phyloP scores from a whole-genome alignment of 2,888 invertebrate species.

The Glaucopsyche alexis region DNA sequence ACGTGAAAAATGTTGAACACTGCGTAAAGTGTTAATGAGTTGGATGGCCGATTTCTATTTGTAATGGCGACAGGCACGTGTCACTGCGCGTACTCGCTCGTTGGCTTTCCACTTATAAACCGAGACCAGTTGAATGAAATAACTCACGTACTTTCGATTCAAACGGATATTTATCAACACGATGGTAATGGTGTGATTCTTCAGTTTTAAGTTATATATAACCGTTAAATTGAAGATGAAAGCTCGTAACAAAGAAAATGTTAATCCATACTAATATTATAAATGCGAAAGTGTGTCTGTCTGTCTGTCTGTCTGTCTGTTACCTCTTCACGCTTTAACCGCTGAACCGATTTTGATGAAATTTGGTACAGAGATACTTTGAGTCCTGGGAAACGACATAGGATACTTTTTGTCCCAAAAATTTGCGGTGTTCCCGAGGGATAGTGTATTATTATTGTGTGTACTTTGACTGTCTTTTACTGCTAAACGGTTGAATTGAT shows the following conservation, averaged over 20 bases:
- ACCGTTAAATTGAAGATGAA: not conserved
- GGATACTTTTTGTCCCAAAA: too few relatives aligned
- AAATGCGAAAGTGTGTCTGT: too few relatives aligned
- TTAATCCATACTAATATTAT: not conserved
- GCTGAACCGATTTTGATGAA: too few relatives aligned
- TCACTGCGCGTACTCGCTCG: constrained; percentile 27
- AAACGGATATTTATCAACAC: constrained; percentile 5
- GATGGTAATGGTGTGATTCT: not conserved
- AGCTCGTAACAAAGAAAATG: too few relatives aligned
- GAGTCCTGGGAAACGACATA: too few relatives aligned
- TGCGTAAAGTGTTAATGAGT: constrained; percentile 25
- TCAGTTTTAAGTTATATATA: not conserved
- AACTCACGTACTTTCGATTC: constrained; percentile 14
- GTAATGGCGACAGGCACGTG: constrained; percentile 20
- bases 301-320: too few relatives aligned
- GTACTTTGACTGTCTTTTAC: too few relatives aligned
- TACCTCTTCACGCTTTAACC: too few relatives aligned
- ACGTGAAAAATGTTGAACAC: not conserved
- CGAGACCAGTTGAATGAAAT: constrained; percentile 24
- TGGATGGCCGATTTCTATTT: constrained; percentile 25
- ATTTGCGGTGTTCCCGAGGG: too few relatives aligned
- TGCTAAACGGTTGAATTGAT: too few relatives aligned
- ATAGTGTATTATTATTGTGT: too few relatives aligned
- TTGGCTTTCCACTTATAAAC: constrained; percentile 24
- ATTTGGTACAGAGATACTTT: too few relatives aligned